Conservation (phyloP, 2,113 vertebrate species). For the Budorcas taxicolor region DNA sequence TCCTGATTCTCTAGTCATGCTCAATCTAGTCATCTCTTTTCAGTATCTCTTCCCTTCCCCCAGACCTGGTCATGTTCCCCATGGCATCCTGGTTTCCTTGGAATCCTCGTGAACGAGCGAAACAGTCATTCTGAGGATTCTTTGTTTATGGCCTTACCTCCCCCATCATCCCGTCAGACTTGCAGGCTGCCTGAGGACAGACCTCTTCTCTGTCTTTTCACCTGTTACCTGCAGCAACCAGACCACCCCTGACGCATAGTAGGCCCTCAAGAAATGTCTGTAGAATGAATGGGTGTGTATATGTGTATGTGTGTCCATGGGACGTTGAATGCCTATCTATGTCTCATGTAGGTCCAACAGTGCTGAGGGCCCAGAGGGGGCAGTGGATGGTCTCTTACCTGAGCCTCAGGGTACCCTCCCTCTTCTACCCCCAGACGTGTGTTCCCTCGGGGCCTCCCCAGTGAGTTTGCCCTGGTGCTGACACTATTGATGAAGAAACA, state of each 20-base stretch:
- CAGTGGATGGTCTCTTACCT: accelerated
- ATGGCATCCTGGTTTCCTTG: not conserved
- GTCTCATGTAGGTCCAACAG: accelerated
- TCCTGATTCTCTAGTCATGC: not conserved
- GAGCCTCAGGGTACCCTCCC: not conserved
- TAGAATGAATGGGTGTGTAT: not conserved
- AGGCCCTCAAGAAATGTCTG: not conserved
- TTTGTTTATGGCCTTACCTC: not conserved
- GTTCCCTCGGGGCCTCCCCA: slow-evolving; percentile 89
- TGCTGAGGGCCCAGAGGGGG: not conserved
- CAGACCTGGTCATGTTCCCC: not conserved
- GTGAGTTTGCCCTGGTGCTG: slow-evolving; percentile 90
- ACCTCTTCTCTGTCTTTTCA: not conserved
- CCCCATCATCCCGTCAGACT: not conserved
- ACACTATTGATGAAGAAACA: slow-evolving; percentile 92
- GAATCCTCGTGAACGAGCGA: not conserved
- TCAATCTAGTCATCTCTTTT: not conserved
- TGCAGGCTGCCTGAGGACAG: not conserved
- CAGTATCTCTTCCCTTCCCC: not conserved
- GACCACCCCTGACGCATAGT: not conserved
- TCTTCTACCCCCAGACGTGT: slow-evolving; percentile 80
- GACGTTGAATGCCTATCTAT: not conserved
- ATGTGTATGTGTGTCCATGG: not conserved
- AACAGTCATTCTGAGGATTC: not conserved
- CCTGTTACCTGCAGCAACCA: not conserved